Conservation (phyloP, 2,888 invertebrate species). For the Synergus umbraculus region DNA sequence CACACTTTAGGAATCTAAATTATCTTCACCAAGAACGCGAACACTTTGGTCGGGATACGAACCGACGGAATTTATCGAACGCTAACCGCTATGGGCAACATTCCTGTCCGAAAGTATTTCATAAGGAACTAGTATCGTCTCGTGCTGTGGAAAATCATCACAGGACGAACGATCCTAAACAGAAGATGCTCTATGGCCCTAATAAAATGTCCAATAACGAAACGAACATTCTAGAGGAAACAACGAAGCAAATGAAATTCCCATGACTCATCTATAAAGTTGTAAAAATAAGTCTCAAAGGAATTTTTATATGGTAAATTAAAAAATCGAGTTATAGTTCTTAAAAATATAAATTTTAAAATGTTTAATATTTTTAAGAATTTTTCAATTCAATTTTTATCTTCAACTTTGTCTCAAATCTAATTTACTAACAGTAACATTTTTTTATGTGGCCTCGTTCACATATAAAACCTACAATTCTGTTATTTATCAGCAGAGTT, state of each 20-base stretch:
- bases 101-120: slow-evolving; percentile 66
- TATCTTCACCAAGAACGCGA: slow-evolving; percentile 68
- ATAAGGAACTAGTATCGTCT: slow-evolving; percentile 55
- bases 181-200: slow-evolving; percentile 9
- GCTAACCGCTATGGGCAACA: slow-evolving; percentile 64
- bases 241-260: not conserved
- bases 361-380: not conserved
- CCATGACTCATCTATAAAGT: not conserved
- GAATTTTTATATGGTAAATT: not conserved
- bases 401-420: not conserved
- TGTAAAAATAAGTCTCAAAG: not conserved
- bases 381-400: not conserved
- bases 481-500: slow-evolving; percentile 31
- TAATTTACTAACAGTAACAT: not conserved
- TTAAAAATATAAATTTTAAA: not conserved
- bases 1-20: slow-evolving; percentile 71
- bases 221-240: not conserved
- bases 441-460: not conserved
- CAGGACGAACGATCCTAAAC: slow-evolving; percentile 16
- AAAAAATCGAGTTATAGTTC: not conserved
- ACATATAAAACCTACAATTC: slow-evolving; percentile 34
- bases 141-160: slow-evolving; percentile 15
- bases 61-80: slow-evolving; percentile 70
- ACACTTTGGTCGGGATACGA: slow-evolving; percentile 63
- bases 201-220: slow-evolving; percentile 19